Evolutionary conservation across 1,140 invertebrate species (phyloP), one percentile per base, ranked within the genome.

Genomic region (Heliothis subflexa): DNA sequence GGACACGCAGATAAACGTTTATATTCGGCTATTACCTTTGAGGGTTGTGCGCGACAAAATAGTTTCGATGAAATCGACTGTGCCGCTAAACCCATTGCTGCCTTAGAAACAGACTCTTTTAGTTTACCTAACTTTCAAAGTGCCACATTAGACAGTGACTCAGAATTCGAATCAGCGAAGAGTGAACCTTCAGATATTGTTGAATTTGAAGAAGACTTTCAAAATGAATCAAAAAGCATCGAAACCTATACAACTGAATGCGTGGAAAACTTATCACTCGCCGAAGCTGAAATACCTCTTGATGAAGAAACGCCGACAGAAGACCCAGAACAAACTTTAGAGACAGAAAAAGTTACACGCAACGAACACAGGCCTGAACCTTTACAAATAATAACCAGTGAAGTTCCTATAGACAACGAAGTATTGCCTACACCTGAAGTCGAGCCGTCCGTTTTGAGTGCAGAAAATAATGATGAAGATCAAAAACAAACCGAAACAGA

Each of bases 21-120:
- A 3, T 95, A 91, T 79, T 92, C 94, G 40, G 81, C 94, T n/a
- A 95, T 95, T 49, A 94, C 90, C n/a, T 95, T 95, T 85, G 94
- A 95, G 84, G 94, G 93, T 72, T 95, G 94, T 85, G 91, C 92
- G 55, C 85, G 90, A 78, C 92, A 95, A 78, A 93, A 93, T 76
- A 93, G 91, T 73, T 79, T 79, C 25, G 90, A 93, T 89, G 91
- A 94, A 88, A 79, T 90, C 3, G 93, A 94, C 80, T 88, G 82
- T 82, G 83, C 73, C 2, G 62, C 78, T 45, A 76, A 62, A 74
- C 62, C 87, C 7, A 77, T 80, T 33, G 68, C 81, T 14, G 49
- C 75, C 9, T 9, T 76, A 71, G 84, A 84, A n/a, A 76, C 83
- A 62, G 89, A 91, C 16, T 81, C 84, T 59, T 74, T 92, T 18